A percentile compares a stretch with the other conserved stretches of the same genome.
Conservation (phyloP, 2,888 invertebrate genomes). For the Sericinus montela region DNA sequence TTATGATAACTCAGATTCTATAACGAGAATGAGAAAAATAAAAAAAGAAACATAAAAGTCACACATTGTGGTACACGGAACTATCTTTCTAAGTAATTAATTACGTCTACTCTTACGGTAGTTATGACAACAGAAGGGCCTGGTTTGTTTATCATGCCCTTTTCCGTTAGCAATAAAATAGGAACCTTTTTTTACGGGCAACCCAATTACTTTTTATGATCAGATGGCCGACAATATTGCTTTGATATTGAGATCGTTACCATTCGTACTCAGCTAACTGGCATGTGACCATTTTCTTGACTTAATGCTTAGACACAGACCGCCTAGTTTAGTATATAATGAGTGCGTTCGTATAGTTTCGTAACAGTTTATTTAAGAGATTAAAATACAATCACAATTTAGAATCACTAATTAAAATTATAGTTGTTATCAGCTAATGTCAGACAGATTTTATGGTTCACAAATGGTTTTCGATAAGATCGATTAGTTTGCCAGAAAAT, state of each 20-base stretch:
- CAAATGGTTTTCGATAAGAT: too few relatives aligned
- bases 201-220: constrained; percentile 77
- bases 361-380: constrained; percentile 27
- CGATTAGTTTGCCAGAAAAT: too few relatives aligned
- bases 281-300: constrained; percentile 34
- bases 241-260: constrained; percentile 59
- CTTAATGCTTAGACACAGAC: constrained; percentile 17
- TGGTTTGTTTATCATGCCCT: constrained; percentile 71
- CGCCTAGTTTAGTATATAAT: constrained; percentile 37
- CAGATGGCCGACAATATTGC: constrained; percentile 63
- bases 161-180: constrained; percentile 67
- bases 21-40: too few relatives aligned
- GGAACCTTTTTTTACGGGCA: constrained; percentile 72
- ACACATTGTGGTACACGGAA: too few relatives aligned
- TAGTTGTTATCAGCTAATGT: too few relatives aligned
- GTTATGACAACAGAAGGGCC: constrained; percentile 46
- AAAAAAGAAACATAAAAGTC: too few relatives aligned
- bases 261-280: constrained; percentile 45
- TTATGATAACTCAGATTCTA: too few relatives aligned
- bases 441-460: too few relatives aligned
- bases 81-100: neutral
- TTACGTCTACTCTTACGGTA: constrained; percentile 18
- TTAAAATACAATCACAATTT: constrained; percentile 26
- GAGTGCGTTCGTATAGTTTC: too few relatives aligned
- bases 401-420: too few relatives aligned